Evolutionary conservation across 2,888 invertebrate species (phyloP), one percentile per base, ranked within the genome.

Genomic region (Eupeodes latifasciatus): DNA sequence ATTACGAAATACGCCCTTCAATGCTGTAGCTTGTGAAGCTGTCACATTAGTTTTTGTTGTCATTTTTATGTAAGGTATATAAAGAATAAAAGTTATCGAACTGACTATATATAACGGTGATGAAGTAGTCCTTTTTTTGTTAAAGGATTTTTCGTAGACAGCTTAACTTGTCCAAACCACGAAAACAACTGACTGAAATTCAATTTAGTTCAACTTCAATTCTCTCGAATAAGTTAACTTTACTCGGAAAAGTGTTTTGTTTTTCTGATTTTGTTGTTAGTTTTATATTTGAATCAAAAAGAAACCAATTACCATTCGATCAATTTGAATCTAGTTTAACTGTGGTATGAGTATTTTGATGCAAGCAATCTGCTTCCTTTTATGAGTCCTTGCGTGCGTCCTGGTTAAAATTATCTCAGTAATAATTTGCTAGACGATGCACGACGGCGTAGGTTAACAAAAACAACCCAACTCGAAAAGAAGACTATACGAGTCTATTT

Each of bases 1-100:
- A 80, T 93, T 94, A 12, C 93, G 91, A 14, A 90, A 87, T 4
- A 92, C 90, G 19, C 93, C 92, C 75, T 93, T 93, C n/a, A 93
- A 78, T 0, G 92, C 92, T 4, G 91, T 91, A 36, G 92, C 90
- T 81, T 92, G 93, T 6, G 91, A 90, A 11, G 92, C 92, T 16
- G 93, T 91, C 51, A 90, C 90, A 90, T 93, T 93, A 16, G 92
- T 82, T 83, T 90, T 92, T n/a, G 91, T 91, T 9, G 92, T 88
- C 92, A 92, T 92, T 69, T 85, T 40, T 40, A 27, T 67, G 12
- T 14, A 16, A 14, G 16, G 49, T 27, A 66, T n/a, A 53, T 12
- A 5, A 44, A 44, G 10, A 12, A 9, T 11, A 3, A 7, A 9
- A 6, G 4, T 14, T 19, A 5, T 0, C 0, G 2, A 14, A 40